These are phyloP conservation scores for Polydrusus tereticollis DNA, from an alignment of 2,888 invertebrate species.

Conservation along the genomic window DNA sequence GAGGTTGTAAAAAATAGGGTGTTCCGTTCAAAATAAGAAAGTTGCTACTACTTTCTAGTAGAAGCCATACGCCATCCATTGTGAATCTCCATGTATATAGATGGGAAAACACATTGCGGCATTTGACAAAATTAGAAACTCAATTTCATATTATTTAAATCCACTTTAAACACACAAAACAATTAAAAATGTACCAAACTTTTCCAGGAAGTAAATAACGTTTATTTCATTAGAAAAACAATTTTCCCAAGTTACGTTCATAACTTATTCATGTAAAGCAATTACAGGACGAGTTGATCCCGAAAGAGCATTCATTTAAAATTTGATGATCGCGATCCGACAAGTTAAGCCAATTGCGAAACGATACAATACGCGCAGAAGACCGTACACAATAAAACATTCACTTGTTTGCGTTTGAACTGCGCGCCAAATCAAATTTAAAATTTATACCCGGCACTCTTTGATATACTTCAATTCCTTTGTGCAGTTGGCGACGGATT, in stretches of 20 bases:
- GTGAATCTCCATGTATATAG: too few relatives aligned
- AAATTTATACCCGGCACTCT: conserved; percentile 65
- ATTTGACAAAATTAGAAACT: too few relatives aligned
- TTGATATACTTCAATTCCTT: conserved; percentile 63
- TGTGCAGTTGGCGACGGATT: conserved; percentile 61
- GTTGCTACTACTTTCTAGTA: too few relatives aligned
- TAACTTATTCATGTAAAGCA: conserved; percentile 47
- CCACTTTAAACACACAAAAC: not conserved
- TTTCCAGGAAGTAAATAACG: not conserved
- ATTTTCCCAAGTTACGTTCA: conserved; percentile 32
- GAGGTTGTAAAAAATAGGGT: too few relatives aligned
- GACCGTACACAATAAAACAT: conserved; percentile 61
- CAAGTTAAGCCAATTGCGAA: conserved; percentile 66
- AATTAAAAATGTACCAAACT: not conserved
- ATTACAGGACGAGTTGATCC: conserved; percentile 44
- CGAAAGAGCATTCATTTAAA: conserved; percentile 59
- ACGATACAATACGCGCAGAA: conserved; percentile 57
- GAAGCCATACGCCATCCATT: too few relatives aligned
- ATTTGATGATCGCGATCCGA: conserved; percentile 60
- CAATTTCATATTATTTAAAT: not conserved
- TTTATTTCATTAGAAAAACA: conserved; percentile 27
- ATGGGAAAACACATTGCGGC: too few relatives aligned
- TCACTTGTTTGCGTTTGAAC: conserved; percentile 64
- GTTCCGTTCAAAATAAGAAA: too few relatives aligned
- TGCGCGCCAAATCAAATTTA: conserved; percentile 66